These are phyloP conservation scores for Eucidaris tribuloides DNA, from an alignment of 35 echinoderm and acorn worm genomes.

Conservation along the genomic window DNA sequence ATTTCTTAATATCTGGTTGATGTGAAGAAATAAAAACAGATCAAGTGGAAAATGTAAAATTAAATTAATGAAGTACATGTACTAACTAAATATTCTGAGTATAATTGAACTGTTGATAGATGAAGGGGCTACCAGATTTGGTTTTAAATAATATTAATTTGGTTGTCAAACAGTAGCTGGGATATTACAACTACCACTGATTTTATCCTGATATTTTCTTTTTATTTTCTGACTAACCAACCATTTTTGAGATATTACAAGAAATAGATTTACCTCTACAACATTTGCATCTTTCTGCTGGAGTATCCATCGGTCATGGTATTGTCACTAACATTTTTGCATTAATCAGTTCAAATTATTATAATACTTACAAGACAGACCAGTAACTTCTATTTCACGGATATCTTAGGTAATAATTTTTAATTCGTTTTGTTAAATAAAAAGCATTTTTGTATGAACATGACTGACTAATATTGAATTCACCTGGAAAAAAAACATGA, in stretches of 20 bases:
- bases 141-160: background rate
- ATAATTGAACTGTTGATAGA: background rate
- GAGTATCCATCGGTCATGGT: too few species aligned
- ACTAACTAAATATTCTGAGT: background rate
- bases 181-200: background rate
- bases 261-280: too few species aligned
- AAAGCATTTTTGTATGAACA: background rate
- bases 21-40: background rate
- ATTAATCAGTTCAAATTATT: too few species aligned
- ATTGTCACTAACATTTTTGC: too few species aligned
- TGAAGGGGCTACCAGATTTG: background rate
- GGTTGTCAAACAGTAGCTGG: background rate
- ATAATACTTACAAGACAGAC: too few species aligned
- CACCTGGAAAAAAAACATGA: background rate
- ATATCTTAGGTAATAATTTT: too few species aligned
- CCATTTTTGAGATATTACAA: too few species aligned
- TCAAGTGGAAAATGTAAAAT: background rate
- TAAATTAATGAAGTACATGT: background rate
- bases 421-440: too few species aligned
- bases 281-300: too few species aligned
- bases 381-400: too few species aligned
- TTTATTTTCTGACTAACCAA: too few species aligned
- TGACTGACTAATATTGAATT: background rate
- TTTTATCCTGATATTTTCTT: too few species aligned
- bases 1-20: constrained; percentile 60